phyloP scores from a whole-genome alignment of 2,888 invertebrate genomes.

The Steinernema hermaphroditum region DNA sequence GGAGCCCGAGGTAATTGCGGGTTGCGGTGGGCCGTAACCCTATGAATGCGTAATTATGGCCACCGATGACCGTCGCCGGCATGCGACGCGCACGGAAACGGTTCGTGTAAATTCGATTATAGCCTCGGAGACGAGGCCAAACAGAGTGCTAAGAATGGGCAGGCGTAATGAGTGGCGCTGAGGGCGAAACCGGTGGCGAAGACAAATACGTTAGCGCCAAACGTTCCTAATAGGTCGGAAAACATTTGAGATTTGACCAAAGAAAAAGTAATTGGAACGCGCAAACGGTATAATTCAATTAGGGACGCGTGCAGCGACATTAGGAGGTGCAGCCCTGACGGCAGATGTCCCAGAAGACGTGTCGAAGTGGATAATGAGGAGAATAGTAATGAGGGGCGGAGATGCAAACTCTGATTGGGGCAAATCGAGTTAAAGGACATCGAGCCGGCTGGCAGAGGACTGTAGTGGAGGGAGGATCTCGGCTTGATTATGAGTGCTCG shows the following conservation, averaged over 20 bases:
- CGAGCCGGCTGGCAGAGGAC: not conserved
- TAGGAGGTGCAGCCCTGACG: not conserved
- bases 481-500: not conserved
- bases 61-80: not conserved
- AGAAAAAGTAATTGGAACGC: slow-evolving; percentile 22
- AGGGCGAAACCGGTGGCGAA: not conserved
- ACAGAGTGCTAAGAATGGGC: not conserved
- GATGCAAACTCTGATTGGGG: not conserved
- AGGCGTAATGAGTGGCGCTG: not conserved
- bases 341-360: slow-evolving; percentile 6
- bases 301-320: not conserved
- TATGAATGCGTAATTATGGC: slow-evolving; percentile 20
- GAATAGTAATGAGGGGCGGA: slow-evolving; percentile 5
- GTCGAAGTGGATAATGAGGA: not conserved
- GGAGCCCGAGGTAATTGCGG: slow-evolving; percentile 11
- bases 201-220: slow-evolving; percentile 5
- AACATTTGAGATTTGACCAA: not conserved
- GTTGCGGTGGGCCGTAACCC: slow-evolving; percentile 3
- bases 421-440: slow-evolving; percentile 22
- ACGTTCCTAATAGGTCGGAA: not conserved
- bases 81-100: not conserved
- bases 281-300: slow-evolving; percentile 5
- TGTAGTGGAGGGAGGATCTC: not conserved
- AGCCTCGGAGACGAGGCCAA: not conserved
- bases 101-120: not conserved